Evolutionary conservation across 2,888 invertebrate species (phyloP).

Genomic region (Ormyrus thymus): DNA sequence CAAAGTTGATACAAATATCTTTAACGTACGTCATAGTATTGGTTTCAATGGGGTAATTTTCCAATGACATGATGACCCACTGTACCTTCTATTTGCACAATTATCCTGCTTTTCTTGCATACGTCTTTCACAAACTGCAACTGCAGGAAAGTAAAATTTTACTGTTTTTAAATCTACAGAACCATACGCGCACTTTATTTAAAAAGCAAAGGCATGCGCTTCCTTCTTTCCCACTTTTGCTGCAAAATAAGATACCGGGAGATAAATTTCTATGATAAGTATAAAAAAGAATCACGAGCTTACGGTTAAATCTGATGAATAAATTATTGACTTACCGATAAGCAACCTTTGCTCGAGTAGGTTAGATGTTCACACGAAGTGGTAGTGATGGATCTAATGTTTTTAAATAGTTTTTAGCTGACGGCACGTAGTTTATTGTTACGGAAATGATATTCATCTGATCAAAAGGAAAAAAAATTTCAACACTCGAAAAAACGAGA

Average conservation of each 20-base stretch:
- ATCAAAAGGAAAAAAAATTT: neutral
- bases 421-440: neutral
- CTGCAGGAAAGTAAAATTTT: too few relatives aligned
- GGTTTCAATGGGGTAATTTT: neutral
- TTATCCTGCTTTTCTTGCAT: too few relatives aligned
- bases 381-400: neutral
- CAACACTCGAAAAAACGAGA: neutral
- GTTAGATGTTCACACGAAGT: neutral
- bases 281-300: too few relatives aligned
- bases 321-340: too few relatives aligned
- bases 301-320: too few relatives aligned
- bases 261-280: too few relatives aligned
- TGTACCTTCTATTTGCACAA: neutral
- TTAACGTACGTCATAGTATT: constrained; percentile 74
- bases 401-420: too few relatives aligned
- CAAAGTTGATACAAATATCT: constrained; percentile 86
- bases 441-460: neutral
- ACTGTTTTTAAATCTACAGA: too few relatives aligned
- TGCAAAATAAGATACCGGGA: neutral
- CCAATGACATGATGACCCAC: constrained; percentile 30
- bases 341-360: neutral
- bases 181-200: neutral
- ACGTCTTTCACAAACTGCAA: too few relatives aligned
- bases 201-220: too few relatives aligned
- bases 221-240: neutral